Evolutionary conservation across 2,113 vertebrate species (phyloP), one percentile per base, ranked within the genome.

Genomic region (Crocuta crocuta): DNA sequence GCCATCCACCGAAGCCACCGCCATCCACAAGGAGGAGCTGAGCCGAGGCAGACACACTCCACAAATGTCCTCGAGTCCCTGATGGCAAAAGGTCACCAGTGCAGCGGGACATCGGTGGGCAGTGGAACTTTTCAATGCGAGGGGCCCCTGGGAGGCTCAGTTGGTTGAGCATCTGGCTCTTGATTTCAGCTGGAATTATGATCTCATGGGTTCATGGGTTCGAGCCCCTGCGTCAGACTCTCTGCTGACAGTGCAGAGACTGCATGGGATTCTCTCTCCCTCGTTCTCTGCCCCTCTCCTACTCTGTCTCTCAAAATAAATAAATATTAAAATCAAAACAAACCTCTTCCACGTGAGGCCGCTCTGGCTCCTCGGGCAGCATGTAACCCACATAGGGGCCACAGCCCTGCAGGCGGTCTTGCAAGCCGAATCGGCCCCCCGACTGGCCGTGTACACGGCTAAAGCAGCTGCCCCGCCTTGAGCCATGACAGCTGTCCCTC

Each of bases 1-100:
- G 68, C 35, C 0, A 11, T 33, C 15, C 53, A 0, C 7, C 11
- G 13, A 16, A 74, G 66, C 15, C 3, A 0, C 35, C 0, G 2
- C 61, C 4, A 23, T 31, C 35, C 71, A 84, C 24, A 43, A 0
- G 1, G 45, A 8, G 5, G 43, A 23, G 66, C 55, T 17, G 4
- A 74, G 55, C 8, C 1, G 53, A 21, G 61, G 53, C 63, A n/a
- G 39, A 58, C 68, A 21, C 0, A 0, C 31, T 33, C 26, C 4
- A 19, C 35, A 53, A 48, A 31, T 1, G 26, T 39, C 74, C 48
- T 66, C 0, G 0, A 70, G 58, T 3, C 4, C 50, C 16, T 0
- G 0, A 7, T 0, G 71, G 78, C 6, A 43, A 4, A 61, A 70
- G 9, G 50, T n/a, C 94, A 26, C 70, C 35, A 5, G 2, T 1